Evolutionary conservation across 2,888 invertebrate species (phyloP).

Genomic region (Sphaerophoria rueppellii): DNA sequence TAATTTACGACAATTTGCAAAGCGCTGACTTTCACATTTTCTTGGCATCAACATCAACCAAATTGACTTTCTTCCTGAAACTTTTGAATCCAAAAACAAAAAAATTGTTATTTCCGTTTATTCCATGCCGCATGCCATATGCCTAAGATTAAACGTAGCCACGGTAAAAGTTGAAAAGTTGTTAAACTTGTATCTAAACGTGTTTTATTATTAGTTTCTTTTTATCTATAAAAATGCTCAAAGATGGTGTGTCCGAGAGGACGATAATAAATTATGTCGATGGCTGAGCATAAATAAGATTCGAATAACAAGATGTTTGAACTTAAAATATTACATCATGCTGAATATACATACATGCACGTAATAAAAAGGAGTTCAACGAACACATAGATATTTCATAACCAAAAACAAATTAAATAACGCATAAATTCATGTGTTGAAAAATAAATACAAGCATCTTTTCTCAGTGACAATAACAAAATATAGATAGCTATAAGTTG

Average conservation of each 20-base stretch:
- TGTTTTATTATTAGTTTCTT: background rate
- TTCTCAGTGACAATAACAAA: background rate
- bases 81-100: conserved; percentile 8
- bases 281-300: background rate
- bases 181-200: conserved; percentile 43
- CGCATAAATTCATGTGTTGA: too few relatives aligned
- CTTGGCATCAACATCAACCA: conserved; percentile 8
- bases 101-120: conserved; percentile 35
- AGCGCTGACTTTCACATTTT: conserved; percentile 49
- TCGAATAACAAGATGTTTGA: conserved; percentile 26
- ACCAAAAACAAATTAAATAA: too few relatives aligned
- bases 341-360: background rate
- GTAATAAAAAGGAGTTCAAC: conserved; percentile 18
- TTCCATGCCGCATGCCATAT: conserved; percentile 2
- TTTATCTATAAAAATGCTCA: conserved; percentile 7
- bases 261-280: conserved; percentile 16
- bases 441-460: too few relatives aligned
- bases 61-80: conserved; percentile 51
- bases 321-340: conserved; percentile 24
- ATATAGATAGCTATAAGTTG: background rate
- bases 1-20: conserved; percentile 3
- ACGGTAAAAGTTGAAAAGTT: conserved; percentile 34
- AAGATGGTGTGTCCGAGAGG: conserved; percentile 25
- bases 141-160: conserved; percentile 26
- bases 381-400: background rate